phyloP scores from a whole-genome alignment of 2,888 invertebrate species.

The Frankliniella fusca region DNA sequence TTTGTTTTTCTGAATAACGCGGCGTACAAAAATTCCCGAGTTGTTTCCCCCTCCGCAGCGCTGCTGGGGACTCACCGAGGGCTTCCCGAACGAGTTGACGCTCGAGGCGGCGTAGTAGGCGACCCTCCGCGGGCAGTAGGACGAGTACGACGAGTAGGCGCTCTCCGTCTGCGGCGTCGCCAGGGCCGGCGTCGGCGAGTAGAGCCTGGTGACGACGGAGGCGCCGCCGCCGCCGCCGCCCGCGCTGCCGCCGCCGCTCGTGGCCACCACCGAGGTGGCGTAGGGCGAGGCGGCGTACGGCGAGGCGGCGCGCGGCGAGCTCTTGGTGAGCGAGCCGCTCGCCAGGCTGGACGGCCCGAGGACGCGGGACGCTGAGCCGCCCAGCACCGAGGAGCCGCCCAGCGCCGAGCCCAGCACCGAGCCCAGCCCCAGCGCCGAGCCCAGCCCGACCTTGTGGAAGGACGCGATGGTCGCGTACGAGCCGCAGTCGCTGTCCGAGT shows the following conservation, averaged over 20 bases:
- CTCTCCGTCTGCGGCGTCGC: conserved; percentile 16
- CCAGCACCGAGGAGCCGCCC: conserved; percentile 40
- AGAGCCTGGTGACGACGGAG: conserved; percentile 45
- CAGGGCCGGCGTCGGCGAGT: conserved; percentile 53
- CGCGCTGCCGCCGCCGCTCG: conserved; percentile 36
- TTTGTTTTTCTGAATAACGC: no score
- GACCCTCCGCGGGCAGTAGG: conserved; percentile 53
- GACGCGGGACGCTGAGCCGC: background rate
- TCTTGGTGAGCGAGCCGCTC: conserved; percentile 20
- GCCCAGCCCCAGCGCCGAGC: conserved; percentile 43
- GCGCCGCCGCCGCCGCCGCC: conserved; percentile 29
- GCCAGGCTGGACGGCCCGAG: conserved; percentile 2
- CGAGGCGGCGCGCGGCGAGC: conserved; percentile 43
- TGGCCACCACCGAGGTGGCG: conserved; percentile 53
- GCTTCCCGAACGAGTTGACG: conserved; percentile 11
- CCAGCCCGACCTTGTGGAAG: conserved; percentile 67
- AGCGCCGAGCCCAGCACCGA: conserved; percentile 11
- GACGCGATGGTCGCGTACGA: conserved; percentile 81
- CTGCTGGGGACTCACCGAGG: background rate
- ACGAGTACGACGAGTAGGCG: conserved; percentile 18
- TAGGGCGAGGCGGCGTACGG: conserved; percentile 65
- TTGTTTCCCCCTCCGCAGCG: no score
- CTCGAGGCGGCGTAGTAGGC: conserved; percentile 73
- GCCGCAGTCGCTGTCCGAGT: conserved; percentile 68
- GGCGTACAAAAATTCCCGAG: no score